A percentile compares a stretch with the other conserved stretches of the same genome.
phyloP scores from a whole-genome alignment of 1,140 invertebrate species.

The Calephelis virginiensis region DNA sequence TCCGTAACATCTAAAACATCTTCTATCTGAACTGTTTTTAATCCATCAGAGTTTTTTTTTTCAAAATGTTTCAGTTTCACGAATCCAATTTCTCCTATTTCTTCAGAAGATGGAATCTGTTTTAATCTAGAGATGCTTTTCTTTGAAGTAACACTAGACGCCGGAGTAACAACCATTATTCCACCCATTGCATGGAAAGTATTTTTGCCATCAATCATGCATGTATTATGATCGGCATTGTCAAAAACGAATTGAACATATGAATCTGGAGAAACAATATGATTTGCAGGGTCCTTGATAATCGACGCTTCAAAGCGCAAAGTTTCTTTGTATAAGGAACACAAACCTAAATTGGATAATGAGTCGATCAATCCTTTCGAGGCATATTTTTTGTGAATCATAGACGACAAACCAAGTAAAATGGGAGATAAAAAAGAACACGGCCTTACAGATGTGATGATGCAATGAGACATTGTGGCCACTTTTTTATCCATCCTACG shows the following conservation, averaged over 20 bases:
- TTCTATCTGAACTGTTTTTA: conserved; percentile 17
- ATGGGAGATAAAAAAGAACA: conserved; percentile 32
- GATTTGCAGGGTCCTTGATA: conserved; percentile 30
- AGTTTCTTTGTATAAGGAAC: conserved; percentile 39
- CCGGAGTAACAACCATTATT: conserved; percentile 26
- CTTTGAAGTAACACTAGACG: conserved; percentile 30
- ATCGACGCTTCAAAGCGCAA: conserved; percentile 36
- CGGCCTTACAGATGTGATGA: conserved; percentile 30
- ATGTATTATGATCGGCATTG: conserved; percentile 49
- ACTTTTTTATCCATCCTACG: conserved; percentile 28
- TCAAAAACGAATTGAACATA: conserved; percentile 50
- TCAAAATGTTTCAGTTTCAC: conserved; percentile 20
- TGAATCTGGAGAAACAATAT: conserved; percentile 19
- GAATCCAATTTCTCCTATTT: conserved; percentile 20
- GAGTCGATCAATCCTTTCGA: conserved; percentile 30
- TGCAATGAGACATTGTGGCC: conserved; percentile 30
- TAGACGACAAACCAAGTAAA: conserved; percentile 27
- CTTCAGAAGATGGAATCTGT: conserved; percentile 20
- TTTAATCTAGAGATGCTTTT: conserved; percentile 24
- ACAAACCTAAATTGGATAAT: conserved; percentile 41
- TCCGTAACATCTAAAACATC: conserved; percentile 19
- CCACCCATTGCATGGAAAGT: conserved; percentile 41
- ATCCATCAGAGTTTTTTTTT: conserved; percentile 16
- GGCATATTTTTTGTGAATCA: conserved; percentile 32
- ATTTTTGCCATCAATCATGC: conserved; percentile 37